A percentile compares a stretch with the other conserved stretches of the same genome.
phyloP scores from a whole-genome alignment of 64 coral and sea anemone genomes.

The Actinia equina region DNA sequence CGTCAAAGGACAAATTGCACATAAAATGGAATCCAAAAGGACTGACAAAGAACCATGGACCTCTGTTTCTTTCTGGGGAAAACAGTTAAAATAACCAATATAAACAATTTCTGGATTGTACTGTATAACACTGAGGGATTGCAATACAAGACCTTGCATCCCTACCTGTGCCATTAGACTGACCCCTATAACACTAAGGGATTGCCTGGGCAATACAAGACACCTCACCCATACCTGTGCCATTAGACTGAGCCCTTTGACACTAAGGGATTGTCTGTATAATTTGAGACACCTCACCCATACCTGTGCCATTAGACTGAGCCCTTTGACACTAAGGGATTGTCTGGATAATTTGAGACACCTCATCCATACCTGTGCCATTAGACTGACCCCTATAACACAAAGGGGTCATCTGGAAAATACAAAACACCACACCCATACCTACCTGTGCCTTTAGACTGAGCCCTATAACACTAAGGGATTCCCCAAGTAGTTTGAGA shows the following conservation, averaged over 20 bases:
- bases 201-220: too few relatives aligned
- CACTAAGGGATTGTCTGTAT: too few relatives aligned
- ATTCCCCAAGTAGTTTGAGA: conserved; percentile 82
- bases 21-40: conserved; percentile 68
- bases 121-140: too few relatives aligned
- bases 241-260: too few relatives aligned
- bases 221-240: too few relatives aligned
- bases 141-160: too few relatives aligned
- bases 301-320: conserved; percentile 43
- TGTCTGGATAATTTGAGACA: background rate
- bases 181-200: too few relatives aligned
- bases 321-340: conserved; percentile 26
- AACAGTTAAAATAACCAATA: too few relatives aligned
- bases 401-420: conserved; percentile 37
- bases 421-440: conserved; percentile 23
- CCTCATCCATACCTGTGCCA: conserved; percentile 70
- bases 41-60: conserved; percentile 86
- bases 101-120: too few relatives aligned
- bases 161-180: too few relatives aligned
- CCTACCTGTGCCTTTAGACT: conserved; percentile 78
- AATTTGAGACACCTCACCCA: too few relatives aligned
- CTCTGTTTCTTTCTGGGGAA: conserved; percentile 57
- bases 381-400: conserved; percentile 64
- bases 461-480: conserved; percentile 61
- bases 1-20: conserved; percentile 69